These are phyloP conservation scores for Clytia hemisphaerica DNA, from an alignment of 30 jellyfish, hydroid and myxozoan species.

Conservation along the genomic window DNA sequence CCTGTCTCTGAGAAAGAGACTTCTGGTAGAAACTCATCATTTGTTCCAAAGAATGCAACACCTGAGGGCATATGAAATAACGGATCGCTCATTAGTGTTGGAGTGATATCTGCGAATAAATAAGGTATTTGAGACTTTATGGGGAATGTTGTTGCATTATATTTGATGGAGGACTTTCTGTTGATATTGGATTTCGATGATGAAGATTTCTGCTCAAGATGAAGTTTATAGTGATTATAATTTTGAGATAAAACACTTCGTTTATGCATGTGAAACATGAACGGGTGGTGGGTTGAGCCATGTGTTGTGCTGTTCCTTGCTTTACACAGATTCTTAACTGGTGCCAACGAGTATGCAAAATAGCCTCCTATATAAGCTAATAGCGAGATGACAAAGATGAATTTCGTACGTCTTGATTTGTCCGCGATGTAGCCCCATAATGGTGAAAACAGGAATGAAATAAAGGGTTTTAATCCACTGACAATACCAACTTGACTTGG, in stretches of 20 bases:
- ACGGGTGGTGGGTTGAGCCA: conserved; percentile 54
- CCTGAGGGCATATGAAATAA: no score
- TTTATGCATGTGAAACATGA: conserved; percentile 58
- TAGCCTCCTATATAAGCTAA: conserved; percentile 82
- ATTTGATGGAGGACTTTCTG: not conserved
- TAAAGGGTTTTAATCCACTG: conserved; percentile 87
- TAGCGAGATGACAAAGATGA: conserved; percentile 62
- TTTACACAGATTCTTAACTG: conserved; percentile 79
- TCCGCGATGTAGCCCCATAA: conserved; percentile 94
- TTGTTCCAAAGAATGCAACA: no score
- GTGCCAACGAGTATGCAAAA: conserved; percentile 72
- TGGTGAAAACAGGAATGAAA: conserved; percentile 78
- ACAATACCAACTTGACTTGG: conserved; percentile 93
- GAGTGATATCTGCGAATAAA: no score
- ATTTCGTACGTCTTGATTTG: conserved; percentile 52
- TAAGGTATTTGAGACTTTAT: no score
- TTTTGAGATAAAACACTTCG: no score
- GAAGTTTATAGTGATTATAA: no score
- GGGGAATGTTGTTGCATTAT: not conserved
- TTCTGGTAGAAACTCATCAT: no score
- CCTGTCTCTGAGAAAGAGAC: no score
- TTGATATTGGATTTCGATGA: not conserved
- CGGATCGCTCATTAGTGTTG: no score
- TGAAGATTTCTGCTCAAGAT: no score
- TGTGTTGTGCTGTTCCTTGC: conserved; percentile 67